A percentile compares a stretch with the other conserved stretches of the same genome.
These are phyloP conservation scores for Vimba vimba DNA, from an alignment of 2,113 vertebrate species.

Conservation along the genomic window DNA sequence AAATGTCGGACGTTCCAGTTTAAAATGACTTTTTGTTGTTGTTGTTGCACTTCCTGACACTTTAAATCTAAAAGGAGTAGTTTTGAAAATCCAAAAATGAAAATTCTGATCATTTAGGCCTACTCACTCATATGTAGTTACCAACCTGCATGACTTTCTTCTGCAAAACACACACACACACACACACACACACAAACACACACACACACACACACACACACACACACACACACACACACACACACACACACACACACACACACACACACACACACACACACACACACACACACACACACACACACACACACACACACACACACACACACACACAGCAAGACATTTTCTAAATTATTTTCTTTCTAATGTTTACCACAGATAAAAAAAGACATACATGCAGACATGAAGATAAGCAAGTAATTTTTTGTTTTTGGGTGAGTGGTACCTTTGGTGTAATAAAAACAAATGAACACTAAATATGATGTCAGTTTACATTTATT, in stretches of 20 bases:
- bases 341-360: no score
- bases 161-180: background rate
- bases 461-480: background rate
- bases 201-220: background rate
- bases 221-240: background rate
- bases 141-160: background rate
- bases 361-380: no score
- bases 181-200: background rate
- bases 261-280: background rate
- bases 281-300: background rate
- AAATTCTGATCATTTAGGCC: background rate
- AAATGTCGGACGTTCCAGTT: background rate
- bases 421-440: no score
- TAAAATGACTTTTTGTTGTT: conserved; percentile 1
- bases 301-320: background rate
- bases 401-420: no score
- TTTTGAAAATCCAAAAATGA: background rate
- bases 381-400: no score
- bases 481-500: background rate
- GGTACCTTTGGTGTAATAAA: background rate
- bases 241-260: background rate
- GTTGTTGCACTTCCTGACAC: background rate
- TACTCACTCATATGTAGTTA: background rate
- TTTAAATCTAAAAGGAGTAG: background rate
- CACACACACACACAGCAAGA: no score